Base-by-base conservation (phyloP, 2,113 vertebrate species). In the Galemys pyrenaicus region DNA sequence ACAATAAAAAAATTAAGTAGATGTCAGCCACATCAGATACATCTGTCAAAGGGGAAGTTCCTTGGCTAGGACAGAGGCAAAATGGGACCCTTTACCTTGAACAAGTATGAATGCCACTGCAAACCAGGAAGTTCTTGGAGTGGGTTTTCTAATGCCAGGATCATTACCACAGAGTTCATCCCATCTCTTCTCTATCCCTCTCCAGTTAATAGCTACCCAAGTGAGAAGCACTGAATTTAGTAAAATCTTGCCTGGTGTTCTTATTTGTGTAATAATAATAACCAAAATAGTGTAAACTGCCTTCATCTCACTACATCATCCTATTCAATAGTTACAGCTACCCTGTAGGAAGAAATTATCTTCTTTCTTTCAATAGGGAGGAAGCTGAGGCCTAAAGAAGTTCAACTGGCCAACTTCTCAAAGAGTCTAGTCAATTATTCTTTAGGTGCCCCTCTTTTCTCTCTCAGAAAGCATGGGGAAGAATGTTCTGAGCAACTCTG, bases 321-420 rank as follows among this genome's bases (percentile, higher is more conserved):
- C 60, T 58, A 67, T 65, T 75, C 81, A 62, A 80, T 56, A 79
- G 49, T 71, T 28, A 60, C 88, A 78, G 64, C 49, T 49, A 74
- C 5, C 24, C 24, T 44, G 20, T 24, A 89, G 35, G 60, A 83
- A 74, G 68, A n/a, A 60, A 85, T 92, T 26, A 44, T 65, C 46
- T 81, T 91, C 56, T 85, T 94, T 58, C 41, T 41, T 92, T 96
- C 79, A 89, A 22, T 44, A 80, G n/a, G 30, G 22, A 82, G 68
- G 24, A 70, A 89, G 86, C 28, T 15, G 35, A 94, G 79, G 49
- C 79, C 71, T 60, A 62, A 68, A 77, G 75, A 81, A 56, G 30
- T 51, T 85, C 49, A 70, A 22, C 4, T 81, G 39, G 39, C 51
- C 68, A 86, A 12, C 79, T 83, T 89, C 49, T 82, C 67, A 60